Conservation (phyloP, 2,888 invertebrate genomes). For the Gisinianus flammeolus region DNA sequence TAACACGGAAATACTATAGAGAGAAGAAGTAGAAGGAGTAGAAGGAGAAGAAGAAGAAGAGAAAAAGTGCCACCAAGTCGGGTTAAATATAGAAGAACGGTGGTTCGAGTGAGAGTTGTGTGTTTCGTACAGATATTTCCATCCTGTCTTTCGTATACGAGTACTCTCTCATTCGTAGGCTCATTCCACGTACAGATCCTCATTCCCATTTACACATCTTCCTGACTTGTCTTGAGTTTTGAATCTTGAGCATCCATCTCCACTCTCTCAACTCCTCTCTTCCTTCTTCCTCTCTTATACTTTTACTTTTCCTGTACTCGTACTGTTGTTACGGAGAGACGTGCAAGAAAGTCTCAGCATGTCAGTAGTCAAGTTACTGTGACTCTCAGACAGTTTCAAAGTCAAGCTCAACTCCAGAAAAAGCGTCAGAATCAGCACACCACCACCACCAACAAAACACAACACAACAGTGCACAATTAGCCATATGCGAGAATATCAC, state of each 20-base stretch:
- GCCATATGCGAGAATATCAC: too few species aligned
- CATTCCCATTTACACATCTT: neutral
- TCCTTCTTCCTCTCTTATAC: too few species aligned
- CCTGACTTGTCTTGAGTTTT: neutral
- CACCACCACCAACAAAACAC: too few species aligned
- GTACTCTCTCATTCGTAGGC: neutral
- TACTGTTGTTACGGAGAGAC: neutral
- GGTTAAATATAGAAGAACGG: slow-evolving; percentile 37
- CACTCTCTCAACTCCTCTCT: too few species aligned
- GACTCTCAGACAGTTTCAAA: neutral
- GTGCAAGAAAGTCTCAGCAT: slow-evolving; percentile 19
- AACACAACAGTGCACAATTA: too few species aligned
- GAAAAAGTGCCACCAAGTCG: slow-evolving; percentile 35
- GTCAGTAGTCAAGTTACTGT: neutral
- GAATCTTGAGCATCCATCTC: neutral
- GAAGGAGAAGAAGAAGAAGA: neutral
- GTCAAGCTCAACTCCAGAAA: neutral
- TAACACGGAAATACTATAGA: neutral
- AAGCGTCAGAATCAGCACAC: too few species aligned
- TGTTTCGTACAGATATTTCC: slow-evolving; percentile 1
- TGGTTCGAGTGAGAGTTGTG: slow-evolving; percentile 9
- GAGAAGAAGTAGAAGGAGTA: neutral
- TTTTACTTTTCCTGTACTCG: neutral
- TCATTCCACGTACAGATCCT: neutral
- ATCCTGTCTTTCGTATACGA: neutral